Percentiles rank a stretch among this genome's conserved stretches.
Conservation (phyloP, 1,140 invertebrate genomes). For the Scaptomyza graminum region DNA sequence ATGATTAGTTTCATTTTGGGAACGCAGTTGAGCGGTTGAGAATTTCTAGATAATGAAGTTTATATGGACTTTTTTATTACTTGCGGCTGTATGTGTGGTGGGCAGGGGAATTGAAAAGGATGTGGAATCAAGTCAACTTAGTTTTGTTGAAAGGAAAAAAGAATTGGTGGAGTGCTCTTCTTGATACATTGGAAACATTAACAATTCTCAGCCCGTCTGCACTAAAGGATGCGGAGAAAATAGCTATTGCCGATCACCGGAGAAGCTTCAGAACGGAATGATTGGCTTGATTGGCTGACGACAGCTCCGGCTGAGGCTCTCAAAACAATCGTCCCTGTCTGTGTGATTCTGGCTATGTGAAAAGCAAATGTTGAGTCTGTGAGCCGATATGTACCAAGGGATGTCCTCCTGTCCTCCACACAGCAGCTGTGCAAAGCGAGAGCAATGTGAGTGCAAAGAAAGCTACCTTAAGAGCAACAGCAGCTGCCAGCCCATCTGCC, state of each 20-base stretch:
- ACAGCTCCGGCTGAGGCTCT: background rate
- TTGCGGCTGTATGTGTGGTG: background rate
- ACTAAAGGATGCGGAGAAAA: background rate
- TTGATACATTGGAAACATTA: background rate
- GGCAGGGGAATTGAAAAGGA: background rate
- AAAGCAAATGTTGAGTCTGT: conserved; percentile 63
- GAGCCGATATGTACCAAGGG: conserved; percentile 80
- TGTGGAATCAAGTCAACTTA: background rate
- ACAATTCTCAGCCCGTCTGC: background rate
- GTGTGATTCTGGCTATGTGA: conserved; percentile 43
- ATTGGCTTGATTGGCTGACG: too few relatives aligned
- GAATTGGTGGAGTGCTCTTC: background rate
- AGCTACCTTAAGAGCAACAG: background rate
- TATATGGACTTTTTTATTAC: background rate
- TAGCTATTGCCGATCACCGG: background rate
- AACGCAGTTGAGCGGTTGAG: background rate
- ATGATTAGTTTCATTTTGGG: background rate
- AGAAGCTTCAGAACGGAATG: too few relatives aligned
- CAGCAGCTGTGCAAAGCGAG: conserved; percentile 14
- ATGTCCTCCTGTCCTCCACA: conserved; percentile 33
- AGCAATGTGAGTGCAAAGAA: conserved; percentile 15
- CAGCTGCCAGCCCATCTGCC: conserved; percentile 7
- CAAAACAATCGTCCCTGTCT: background rate
- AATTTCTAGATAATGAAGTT: background rate
- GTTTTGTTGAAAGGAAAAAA: too few relatives aligned